Conservation (phyloP, 2,888 invertebrate species). For the Megamerina dolium region DNA sequence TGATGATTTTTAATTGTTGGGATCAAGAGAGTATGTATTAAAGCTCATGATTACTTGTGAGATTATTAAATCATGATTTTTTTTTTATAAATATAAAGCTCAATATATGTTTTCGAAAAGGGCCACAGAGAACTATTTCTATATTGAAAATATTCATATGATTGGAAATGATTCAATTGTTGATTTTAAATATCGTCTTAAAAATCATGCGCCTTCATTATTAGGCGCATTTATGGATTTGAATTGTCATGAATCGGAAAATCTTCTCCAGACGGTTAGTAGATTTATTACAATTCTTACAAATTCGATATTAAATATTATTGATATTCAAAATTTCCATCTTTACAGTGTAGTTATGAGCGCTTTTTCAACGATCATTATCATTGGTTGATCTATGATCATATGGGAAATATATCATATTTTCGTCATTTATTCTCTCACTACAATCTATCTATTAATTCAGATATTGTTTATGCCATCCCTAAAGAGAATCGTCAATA, state of each 20-base stretch:
- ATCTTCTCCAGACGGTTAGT: conserved; percentile 32
- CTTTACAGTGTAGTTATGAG: conserved; percentile 30
- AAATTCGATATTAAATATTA: no score
- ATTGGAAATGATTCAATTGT: conserved; percentile 10
- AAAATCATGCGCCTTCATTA: conserved; percentile 23
- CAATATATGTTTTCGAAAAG: conserved; percentile 17
- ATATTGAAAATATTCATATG: conserved; percentile 28
- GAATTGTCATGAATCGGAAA: conserved; percentile 26
- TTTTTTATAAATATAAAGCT: conserved; percentile 19
- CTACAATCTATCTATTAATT: conserved; percentile 36
- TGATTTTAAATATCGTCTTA: conserved; percentile 23
- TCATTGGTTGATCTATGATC: conserved; percentile 39
- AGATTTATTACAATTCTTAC: background rate
- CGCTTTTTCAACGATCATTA: conserved; percentile 29
- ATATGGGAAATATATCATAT: conserved; percentile 17
- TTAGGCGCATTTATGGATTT: conserved; percentile 38
- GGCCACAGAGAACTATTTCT: conserved; percentile 16
- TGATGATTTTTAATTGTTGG: conserved; percentile 41
- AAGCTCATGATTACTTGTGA: background rate
- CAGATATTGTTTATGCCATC: conserved; percentile 33
- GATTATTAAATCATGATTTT: background rate
- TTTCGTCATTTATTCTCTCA: conserved; percentile 25
- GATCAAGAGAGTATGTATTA: conserved; percentile 24
- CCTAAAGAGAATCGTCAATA: conserved; percentile 1
- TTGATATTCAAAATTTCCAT: no score